A percentile compares a stretch with the other conserved stretches of the same genome.
These are phyloP conservation scores for Cyphomyrmex costatus DNA, from an alignment of 1,140 invertebrate species.

Conservation along the genomic window DNA sequence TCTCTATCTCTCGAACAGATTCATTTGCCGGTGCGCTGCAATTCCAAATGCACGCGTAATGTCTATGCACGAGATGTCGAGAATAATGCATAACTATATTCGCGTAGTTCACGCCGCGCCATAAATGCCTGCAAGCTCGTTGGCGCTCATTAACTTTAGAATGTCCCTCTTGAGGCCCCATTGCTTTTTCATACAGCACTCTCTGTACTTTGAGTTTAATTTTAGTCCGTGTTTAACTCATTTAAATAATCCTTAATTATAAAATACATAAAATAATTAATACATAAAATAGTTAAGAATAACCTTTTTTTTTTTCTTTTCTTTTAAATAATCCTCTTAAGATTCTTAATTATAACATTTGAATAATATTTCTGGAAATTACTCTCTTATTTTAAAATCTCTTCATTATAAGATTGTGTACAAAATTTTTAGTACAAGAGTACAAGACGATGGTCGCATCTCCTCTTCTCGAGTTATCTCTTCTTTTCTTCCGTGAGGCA, in stretches of 20 bases:
- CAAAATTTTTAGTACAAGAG: not conserved
- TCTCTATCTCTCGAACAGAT: not conserved
- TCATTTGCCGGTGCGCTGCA: not conserved
- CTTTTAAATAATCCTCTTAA: not conserved
- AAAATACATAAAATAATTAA: not conserved
- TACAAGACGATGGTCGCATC: not conserved
- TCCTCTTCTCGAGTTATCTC: not conserved
- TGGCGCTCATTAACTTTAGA: conserved; percentile 22
- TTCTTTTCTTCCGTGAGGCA: not conserved
- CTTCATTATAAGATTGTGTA: not conserved
- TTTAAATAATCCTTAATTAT: not conserved
- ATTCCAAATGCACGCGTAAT: not conserved
- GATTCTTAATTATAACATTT: not conserved
- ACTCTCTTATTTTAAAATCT: not conserved
- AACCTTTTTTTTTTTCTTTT: not conserved
- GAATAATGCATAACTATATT: conserved; percentile 27
- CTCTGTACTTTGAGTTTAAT: not conserved
- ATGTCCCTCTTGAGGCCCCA: not conserved
- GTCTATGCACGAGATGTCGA: not conserved
- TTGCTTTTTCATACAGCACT: not conserved
- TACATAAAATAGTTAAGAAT: not conserved
- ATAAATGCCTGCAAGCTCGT: conserved; percentile 23
- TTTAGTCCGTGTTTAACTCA: not conserved
- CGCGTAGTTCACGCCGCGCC: not conserved
- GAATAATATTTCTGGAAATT: not conserved